Percentiles rank a stretch among this genome's conserved stretches.
phyloP scores from a whole-genome alignment of 2,888 invertebrate species.

The Eurytoma adleriae region DNA sequence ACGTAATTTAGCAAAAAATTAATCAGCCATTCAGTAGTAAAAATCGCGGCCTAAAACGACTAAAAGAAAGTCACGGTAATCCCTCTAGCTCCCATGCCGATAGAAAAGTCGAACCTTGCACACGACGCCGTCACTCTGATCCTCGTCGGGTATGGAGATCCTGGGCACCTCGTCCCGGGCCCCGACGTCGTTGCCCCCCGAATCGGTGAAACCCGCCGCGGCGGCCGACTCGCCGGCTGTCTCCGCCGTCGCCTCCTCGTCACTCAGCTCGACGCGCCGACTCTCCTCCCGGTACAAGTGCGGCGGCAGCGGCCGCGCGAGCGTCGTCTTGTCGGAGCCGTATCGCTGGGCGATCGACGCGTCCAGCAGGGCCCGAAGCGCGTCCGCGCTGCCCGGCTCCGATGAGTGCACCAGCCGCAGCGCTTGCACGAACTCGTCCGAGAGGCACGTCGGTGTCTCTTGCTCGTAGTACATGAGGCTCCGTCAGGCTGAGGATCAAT shows the following conservation, averaged over 20 bases:
- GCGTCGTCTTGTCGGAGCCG: conserved; percentile 55
- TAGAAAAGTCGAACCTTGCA: conserved; percentile 63
- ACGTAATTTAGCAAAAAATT: too few species aligned
- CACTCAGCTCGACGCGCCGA: not conserved
- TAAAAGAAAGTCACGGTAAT: too few species aligned
- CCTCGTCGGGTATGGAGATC: conserved; percentile 70
- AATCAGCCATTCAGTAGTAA: not conserved
- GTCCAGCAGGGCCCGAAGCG: conserved; percentile 64
- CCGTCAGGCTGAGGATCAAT: not conserved
- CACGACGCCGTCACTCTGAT: conserved; percentile 60
- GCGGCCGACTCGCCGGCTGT: not conserved
- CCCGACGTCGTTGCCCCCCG: conserved; percentile 33
- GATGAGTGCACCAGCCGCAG: conserved; percentile 64
- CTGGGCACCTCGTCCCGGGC: conserved; percentile 63
- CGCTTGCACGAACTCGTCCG: conserved; percentile 64
- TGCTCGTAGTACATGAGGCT: conserved; percentile 16
- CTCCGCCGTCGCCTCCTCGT: not conserved
- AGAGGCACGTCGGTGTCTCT: conserved; percentile 3
- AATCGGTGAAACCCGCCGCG: conserved; percentile 50
- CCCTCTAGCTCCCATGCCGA: too few species aligned
- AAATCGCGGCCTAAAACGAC: not conserved
- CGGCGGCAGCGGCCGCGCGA: not conserved
- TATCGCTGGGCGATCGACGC: conserved; percentile 60
- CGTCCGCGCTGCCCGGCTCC: conserved; percentile 64
- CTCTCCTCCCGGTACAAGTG: not conserved